A percentile compares a stretch with the other conserved stretches of the same genome.
Evolutionary conservation across 2,888 invertebrate genomes (phyloP).

Genomic region (Trachelus troglodyta): DNA sequence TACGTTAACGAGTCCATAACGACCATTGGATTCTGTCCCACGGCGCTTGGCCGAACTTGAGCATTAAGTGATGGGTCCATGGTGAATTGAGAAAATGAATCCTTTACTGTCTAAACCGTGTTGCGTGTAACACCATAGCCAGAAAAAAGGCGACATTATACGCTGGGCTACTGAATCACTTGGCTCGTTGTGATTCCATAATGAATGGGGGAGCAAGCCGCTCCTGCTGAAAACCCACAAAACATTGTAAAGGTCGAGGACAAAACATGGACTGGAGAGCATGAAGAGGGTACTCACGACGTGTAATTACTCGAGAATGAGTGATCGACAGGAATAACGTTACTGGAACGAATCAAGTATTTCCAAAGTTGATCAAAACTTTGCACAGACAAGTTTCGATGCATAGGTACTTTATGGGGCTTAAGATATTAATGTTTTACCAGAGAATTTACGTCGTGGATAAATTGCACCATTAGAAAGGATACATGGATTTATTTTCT

Average conservation of each 20-base stretch:
- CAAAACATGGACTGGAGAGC: constrained; percentile 20
- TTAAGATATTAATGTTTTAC: not conserved
- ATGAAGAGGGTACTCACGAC: constrained; percentile 22
- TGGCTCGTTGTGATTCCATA: constrained; percentile 38
- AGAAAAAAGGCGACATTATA: constrained; percentile 32
- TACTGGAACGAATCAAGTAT: constrained; percentile 8
- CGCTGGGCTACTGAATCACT: constrained; percentile 35
- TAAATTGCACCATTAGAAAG: not conserved
- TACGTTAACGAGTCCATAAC: not conserved
- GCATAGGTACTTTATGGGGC: not conserved
- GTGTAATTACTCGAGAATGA: constrained; percentile 56
- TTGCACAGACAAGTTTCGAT: not conserved
- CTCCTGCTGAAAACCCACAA: constrained; percentile 14
- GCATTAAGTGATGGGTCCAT: not conserved
- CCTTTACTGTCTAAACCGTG: not conserved
- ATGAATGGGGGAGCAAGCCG: constrained; percentile 35
- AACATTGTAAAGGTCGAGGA: constrained; percentile 14
- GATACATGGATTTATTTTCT: not conserved
- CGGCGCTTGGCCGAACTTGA: not conserved
- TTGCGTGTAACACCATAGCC: not conserved
- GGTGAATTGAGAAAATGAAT: constrained; percentile 5
- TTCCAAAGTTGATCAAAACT: not conserved
- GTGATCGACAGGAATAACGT: constrained; percentile 39
- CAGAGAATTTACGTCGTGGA: not conserved
- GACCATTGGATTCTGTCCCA: not conserved